phyloP scores from a whole-genome alignment of 2,797 vertebrate species.

The Brachyrhaphis roseni region DNA sequence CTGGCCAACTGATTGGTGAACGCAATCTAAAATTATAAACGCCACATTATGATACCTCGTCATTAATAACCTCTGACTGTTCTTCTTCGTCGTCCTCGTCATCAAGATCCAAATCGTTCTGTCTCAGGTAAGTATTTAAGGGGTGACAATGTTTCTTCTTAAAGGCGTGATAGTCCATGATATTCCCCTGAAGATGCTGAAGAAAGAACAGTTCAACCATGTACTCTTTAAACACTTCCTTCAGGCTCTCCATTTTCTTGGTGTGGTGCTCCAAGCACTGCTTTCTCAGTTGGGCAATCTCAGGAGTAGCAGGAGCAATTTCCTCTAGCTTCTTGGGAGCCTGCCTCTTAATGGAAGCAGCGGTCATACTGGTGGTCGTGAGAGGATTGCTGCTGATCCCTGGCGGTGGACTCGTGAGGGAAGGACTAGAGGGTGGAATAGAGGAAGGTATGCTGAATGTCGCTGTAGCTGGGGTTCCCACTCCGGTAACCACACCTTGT shows the following conservation, averaged over 20 bases:
- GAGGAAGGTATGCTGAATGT: constrained; percentile 88
- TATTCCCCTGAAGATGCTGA: constrained; percentile 98
- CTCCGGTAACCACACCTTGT: constrained; percentile 84
- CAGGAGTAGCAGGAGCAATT: constrained; percentile 91
- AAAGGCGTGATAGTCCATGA: constrained; percentile 98
- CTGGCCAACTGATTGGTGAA: not conserved
- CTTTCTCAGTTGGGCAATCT: constrained; percentile 92
- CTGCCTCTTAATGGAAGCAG: constrained; percentile 84
- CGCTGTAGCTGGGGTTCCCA: constrained; percentile 78
- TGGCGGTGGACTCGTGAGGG: constrained; percentile 84
- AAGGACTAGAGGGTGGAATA: constrained; percentile 90
- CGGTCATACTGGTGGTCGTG: constrained; percentile 71
- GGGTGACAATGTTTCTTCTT: constrained; percentile 96
- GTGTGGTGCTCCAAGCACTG: constrained; percentile 93
- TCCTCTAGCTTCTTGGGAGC: constrained; percentile 91
- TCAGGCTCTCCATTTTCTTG: constrained; percentile 92
- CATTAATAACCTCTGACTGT: constrained; percentile 98
- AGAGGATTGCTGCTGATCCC: constrained; percentile 86
- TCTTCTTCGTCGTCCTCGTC: constrained; percentile 97
- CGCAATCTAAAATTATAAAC: constrained; percentile 6
- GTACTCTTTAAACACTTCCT: constrained; percentile 93
- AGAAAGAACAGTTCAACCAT: constrained; percentile 96
- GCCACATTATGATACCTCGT: constrained; percentile 87
- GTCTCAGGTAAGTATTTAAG: constrained; percentile 92
- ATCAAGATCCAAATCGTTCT: constrained; percentile 95